phyloP scores from a whole-genome alignment of 2,797 vertebrate genomes.

The Tenualosa ilisha region DNA sequence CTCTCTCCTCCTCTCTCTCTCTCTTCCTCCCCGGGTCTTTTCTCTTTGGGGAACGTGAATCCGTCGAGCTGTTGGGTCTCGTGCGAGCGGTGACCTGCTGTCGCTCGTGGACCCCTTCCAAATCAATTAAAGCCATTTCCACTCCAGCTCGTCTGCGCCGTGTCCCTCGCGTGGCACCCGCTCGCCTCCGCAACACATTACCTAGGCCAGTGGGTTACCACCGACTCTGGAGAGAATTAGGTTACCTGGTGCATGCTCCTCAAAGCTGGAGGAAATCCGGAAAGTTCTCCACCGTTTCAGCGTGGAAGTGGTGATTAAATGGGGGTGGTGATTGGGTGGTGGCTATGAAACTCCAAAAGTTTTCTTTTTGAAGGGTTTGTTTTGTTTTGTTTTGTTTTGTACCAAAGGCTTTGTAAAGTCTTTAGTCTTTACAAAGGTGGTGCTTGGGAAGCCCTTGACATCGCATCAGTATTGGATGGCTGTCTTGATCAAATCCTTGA shows the following conservation, averaged over 20 bases:
- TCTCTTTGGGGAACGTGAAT: not conserved
- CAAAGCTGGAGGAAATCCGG: conserved; percentile 78
- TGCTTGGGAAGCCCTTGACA: not conserved
- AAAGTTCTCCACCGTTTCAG: conserved; percentile 64
- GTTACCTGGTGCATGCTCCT: conserved; percentile 77
- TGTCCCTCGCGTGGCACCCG: conserved; percentile 46
- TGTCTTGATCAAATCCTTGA: too few relatives aligned
- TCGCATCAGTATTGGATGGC: too few relatives aligned
- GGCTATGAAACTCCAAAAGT: not conserved
- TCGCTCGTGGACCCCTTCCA: conserved; percentile 68
- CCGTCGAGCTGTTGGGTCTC: not conserved
- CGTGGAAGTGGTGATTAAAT: conserved; percentile 74
- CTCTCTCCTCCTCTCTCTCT: not conserved
- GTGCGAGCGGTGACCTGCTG: conserved; percentile 58
- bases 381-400: not conserved
- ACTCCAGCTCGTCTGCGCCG: conserved; percentile 58
- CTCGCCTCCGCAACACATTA: conserved; percentile 67
- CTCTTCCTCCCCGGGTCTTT: conserved; percentile 3
- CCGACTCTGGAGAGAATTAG: conserved; percentile 69
- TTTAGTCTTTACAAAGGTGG: not conserved
- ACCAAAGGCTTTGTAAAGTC: not conserved
- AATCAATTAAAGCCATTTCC: conserved; percentile 70
- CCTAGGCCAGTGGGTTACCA: conserved; percentile 77
- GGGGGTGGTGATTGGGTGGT: conserved; percentile 48
- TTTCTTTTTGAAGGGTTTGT: not conserved